Conservation (phyloP, 2,797 vertebrate species). For the Podarcis lilfordi region DNA sequence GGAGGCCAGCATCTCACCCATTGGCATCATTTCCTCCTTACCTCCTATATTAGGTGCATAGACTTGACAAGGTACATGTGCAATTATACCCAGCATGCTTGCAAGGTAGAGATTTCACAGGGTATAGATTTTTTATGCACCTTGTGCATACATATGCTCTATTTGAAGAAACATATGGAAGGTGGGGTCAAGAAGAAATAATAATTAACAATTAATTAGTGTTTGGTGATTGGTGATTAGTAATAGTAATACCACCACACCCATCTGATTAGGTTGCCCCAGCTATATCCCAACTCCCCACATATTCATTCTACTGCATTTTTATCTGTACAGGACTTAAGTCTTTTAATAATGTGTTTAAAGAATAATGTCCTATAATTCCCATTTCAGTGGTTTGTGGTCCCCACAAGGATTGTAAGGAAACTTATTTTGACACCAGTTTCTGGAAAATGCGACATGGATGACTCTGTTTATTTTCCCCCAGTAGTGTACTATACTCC, state of each 20-base stretch:
- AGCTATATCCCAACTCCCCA: too few species aligned
- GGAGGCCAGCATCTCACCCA: background rate
- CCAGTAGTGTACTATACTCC: background rate
- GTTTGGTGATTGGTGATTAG: too few species aligned
- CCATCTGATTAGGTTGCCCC: too few species aligned
- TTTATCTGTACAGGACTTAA: background rate
- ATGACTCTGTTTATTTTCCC: background rate
- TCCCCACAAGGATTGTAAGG: background rate
- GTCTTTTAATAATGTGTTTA: background rate
- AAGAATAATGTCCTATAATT: background rate
- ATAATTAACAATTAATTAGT: too few species aligned
- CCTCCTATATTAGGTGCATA: background rate
- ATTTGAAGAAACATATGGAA: background rate
- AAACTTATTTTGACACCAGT: background rate
- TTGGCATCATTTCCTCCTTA: background rate
- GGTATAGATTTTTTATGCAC: too few species aligned
- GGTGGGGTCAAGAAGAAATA: too few species aligned
- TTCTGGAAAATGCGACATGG: background rate
- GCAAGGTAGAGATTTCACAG: too few species aligned
- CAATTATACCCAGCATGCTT: too few species aligned
- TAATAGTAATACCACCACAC: too few species aligned
- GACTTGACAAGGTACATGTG: too few species aligned
- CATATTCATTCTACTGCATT: background rate
- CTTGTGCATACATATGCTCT: too few species aligned
- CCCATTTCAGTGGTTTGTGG: background rate